These are phyloP conservation scores for Lamellibrachia columna DNA, from an alignment of 2,888 invertebrate species.

Conservation along the genomic window DNA sequence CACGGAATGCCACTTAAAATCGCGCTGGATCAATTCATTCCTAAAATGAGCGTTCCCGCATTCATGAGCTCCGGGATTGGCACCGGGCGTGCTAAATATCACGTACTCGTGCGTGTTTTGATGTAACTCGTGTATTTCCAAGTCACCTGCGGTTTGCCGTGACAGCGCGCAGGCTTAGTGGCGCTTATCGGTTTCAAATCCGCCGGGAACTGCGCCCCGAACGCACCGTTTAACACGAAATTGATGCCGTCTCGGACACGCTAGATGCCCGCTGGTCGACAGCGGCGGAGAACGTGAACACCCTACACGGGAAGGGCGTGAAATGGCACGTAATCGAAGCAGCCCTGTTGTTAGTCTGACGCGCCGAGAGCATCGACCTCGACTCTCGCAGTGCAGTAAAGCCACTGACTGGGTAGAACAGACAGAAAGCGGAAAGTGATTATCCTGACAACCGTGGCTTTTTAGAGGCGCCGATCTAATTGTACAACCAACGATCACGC, in stretches of 20 bases:
- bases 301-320: neutral
- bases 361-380: neutral
- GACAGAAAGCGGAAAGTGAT: too few species aligned
- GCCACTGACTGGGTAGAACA: neutral
- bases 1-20: neutral
- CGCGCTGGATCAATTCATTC: neutral
- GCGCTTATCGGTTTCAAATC: neutral
- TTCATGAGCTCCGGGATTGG: neutral
- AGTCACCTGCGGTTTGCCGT: slow-evolving; percentile 10
- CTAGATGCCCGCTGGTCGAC: neutral
- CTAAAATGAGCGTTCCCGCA: neutral
- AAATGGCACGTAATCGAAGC: neutral
- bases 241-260: neutral
- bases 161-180: neutral
- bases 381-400: neutral
- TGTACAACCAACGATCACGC: too few species aligned
- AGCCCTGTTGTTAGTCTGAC: neutral
- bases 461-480: too few species aligned
- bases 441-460: too few species aligned
- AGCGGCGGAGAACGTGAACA: neutral
- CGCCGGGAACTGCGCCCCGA: neutral
- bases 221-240: slow-evolving; percentile 4
- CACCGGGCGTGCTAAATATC: neutral
- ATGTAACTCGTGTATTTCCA: neutral
- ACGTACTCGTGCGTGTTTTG: neutral